These are phyloP conservation scores for Gambelia wislizenii DNA, from an alignment of 2,797 vertebrate species.

Conservation along the genomic window DNA sequence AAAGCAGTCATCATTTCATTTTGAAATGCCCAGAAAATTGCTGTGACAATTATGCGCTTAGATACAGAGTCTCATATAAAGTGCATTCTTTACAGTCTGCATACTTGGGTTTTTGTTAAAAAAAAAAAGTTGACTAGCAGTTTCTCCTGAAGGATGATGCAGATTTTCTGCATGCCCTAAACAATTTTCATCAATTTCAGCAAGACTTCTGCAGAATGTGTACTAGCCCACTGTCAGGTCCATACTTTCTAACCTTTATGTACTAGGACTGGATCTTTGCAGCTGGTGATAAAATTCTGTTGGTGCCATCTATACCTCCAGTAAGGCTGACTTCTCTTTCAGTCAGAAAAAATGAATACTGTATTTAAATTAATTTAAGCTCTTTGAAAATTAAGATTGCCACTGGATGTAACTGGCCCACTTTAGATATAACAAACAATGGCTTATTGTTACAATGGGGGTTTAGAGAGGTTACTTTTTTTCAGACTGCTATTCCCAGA, in stretches of 20 bases:
- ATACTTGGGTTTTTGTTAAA: not conserved
- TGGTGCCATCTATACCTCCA: not conserved
- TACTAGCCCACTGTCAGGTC: not conserved
- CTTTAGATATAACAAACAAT: not conserved
- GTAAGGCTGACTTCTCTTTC: not conserved
- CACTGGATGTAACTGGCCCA: not conserved
- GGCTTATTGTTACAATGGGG: not conserved
- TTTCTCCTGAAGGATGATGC: conserved; percentile 30
- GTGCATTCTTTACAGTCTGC: conserved; percentile 38
- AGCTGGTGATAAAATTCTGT: not conserved
- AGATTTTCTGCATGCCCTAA: not conserved
- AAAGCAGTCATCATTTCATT: conserved; percentile 25
- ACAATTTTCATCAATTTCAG: not conserved
- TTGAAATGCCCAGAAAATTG: conserved; percentile 36
- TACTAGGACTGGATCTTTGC: not conserved
- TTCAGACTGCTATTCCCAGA: not conserved
- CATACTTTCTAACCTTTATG: not conserved
- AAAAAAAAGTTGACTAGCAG: not conserved
- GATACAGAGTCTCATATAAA: conserved; percentile 15
- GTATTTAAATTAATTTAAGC: not conserved
- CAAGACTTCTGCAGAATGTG: not conserved
- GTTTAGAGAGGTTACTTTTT: not conserved
- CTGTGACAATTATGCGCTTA: conserved; percentile 15
- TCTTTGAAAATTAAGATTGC: not conserved
- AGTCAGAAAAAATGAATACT: not conserved